phyloP scores from a whole-genome alignment of 1,140 invertebrate genomes.

The Pararge aegeria region DNA sequence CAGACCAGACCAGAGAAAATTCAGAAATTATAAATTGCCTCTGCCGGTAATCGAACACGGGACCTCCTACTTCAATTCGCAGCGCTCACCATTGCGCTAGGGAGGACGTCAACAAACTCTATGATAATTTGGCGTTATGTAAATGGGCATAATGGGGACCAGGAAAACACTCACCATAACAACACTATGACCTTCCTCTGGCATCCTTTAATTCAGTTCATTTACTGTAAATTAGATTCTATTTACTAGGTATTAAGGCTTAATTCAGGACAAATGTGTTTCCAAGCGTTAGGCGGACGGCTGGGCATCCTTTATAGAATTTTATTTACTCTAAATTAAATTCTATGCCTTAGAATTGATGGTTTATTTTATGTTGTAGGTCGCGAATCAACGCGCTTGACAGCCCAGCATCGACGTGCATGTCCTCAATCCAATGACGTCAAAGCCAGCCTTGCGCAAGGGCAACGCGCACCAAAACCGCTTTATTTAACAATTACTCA shows the following conservation, averaged over 20 bases:
- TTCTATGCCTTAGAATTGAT: background rate
- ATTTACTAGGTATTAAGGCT: background rate
- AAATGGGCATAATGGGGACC: conserved; percentile 17
- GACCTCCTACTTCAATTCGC: no score
- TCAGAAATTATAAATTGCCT: no score
- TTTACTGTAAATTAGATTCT: conserved; percentile 16
- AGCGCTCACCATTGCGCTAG: no score
- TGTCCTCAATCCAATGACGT: conserved; percentile 55
- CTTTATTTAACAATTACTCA: conserved; percentile 52
- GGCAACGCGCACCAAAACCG: conserved; percentile 45
- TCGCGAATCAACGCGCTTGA: background rate
- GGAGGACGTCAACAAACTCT: no score
- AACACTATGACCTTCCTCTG: conserved; percentile 29
- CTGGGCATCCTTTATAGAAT: background rate
- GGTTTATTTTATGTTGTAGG: conserved; percentile 14
- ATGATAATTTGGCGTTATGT: background rate
- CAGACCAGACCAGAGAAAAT: no score
- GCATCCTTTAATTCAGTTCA: conserved; percentile 12
- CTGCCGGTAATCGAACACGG: no score
- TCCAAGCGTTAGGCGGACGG: background rate
- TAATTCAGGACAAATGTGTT: conserved; percentile 5
- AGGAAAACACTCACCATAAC: conserved; percentile 30
- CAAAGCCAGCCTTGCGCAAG: conserved; percentile 63
- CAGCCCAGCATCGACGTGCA: conserved; percentile 12
- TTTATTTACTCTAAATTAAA: conserved; percentile 11